A percentile compares a stretch with the other conserved stretches of the same genome.
These are phyloP conservation scores for Drosophila mulleri DNA, from an alignment of 2,888 invertebrate genomes.

Conservation along the genomic window DNA sequence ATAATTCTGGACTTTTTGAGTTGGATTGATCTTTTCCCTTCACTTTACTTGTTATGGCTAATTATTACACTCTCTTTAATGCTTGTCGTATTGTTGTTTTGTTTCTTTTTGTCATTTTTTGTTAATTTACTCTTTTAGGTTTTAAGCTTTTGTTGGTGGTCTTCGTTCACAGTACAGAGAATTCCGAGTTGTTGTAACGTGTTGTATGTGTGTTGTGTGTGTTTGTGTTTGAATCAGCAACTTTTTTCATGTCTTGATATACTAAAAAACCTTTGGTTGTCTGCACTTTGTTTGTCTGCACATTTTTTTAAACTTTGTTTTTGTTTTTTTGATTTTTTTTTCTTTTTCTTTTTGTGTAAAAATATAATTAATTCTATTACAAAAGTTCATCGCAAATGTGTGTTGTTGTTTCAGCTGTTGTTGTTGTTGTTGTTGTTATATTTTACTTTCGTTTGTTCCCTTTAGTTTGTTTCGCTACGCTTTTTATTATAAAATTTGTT, in stretches of 20 bases:
- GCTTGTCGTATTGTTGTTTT: slow-evolving; percentile 51
- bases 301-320: slow-evolving; percentile 45
- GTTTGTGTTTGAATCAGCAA: slow-evolving; percentile 63
- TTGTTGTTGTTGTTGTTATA: slow-evolving; percentile 33
- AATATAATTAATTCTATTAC: slow-evolving; percentile 62
- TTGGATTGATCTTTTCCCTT: slow-evolving; percentile 59
- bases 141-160: slow-evolving; percentile 66
- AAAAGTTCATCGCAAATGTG: slow-evolving; percentile 60
- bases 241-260: slow-evolving; percentile 55
- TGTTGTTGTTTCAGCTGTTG: slow-evolving; percentile 31
- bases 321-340: slow-evolving; percentile 48
- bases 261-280: slow-evolving; percentile 76
- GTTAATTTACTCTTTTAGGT: slow-evolving; percentile 14
- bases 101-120: slow-evolving; percentile 12
- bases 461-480: slow-evolving; percentile 65
- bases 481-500: slow-evolving; percentile 20
- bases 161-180: slow-evolving; percentile 78
- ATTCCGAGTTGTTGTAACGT: slow-evolving; percentile 64
- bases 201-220: slow-evolving; percentile 7
- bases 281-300: slow-evolving; percentile 65
- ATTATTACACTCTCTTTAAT: slow-evolving; percentile 59
- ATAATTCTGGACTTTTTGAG: slow-evolving; percentile 55
- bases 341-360: slow-evolving; percentile 55
- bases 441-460: slow-evolving; percentile 62
- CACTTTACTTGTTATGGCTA: slow-evolving; percentile 33